Evolutionary conservation across 2,797 vertebrate genomes (phyloP).

Genomic region (Melanotaenia pygmaea): DNA sequence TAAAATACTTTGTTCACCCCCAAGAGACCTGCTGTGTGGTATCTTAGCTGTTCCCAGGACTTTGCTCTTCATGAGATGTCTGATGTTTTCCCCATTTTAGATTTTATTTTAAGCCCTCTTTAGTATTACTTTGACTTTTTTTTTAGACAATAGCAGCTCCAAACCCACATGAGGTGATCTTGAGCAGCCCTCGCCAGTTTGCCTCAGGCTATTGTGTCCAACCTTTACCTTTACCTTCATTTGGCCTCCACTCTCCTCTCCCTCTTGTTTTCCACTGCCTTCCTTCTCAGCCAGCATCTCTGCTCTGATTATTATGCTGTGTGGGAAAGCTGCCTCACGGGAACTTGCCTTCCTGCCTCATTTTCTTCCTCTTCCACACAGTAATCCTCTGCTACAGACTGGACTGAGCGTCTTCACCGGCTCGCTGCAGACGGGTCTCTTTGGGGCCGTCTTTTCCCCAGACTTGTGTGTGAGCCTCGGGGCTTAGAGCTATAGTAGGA

Average conservation of each 20-base stretch:
- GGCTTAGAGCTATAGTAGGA: constrained; percentile 22
- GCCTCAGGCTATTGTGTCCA: constrained; percentile 62
- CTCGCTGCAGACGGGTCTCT: constrained; percentile 29
- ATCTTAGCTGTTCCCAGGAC: no score
- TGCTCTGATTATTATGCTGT: constrained; percentile 35
- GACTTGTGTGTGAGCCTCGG: constrained; percentile 39
- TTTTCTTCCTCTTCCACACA: constrained; percentile 22
- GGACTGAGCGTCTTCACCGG: constrained; percentile 33
- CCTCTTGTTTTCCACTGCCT: constrained; percentile 33
- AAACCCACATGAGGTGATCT: constrained; percentile 31
- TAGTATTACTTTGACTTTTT: constrained; percentile 3
- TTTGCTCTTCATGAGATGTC: no score
- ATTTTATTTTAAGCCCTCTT: neutral
- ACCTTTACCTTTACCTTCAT: constrained; percentile 45
- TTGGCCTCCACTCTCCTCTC: constrained; percentile 16
- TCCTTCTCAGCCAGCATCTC: constrained; percentile 32
- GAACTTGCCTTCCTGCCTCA: constrained; percentile 31
- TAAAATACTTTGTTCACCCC: no score
- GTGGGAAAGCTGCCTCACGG: constrained; percentile 42
- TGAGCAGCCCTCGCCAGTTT: constrained; percentile 37
- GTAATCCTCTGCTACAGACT: constrained; percentile 30
- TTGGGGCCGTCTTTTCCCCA: neutral
- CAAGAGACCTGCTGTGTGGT: no score
- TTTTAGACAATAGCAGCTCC: constrained; percentile 18
- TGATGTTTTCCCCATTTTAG: no score